Base-by-base conservation (phyloP, 2,797 vertebrate genomes). In the Esox lucius region DNA sequence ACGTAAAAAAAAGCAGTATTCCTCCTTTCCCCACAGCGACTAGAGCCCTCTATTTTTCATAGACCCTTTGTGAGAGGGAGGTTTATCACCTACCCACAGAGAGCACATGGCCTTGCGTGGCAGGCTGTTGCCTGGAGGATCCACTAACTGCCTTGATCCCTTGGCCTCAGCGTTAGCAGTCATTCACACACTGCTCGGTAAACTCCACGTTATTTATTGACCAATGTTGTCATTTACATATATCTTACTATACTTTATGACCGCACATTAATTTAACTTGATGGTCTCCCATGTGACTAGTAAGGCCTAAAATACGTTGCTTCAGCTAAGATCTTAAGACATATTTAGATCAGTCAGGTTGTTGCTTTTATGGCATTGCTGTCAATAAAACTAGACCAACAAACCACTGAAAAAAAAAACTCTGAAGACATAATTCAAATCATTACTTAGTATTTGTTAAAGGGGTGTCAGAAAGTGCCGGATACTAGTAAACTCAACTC, bases 81-180 rank as follows among this genome's bases (percentile, higher is more conserved):
- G 80, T 91, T 91, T 90, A 92, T 88, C 84, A 90, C 92, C 90
- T 90, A 90, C 80, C 79, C 70, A 87, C 83, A 86, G 75, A 85
- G 82, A 89, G 84, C 87, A 91, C 87, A 87, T 89, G 89, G 88
- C 81, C 80, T 73, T 51, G 51, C 80, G 78, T 87, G 86, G 85
- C 66, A 85, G 77, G 81, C 72, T 71, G 33, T 72, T 84, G 89
- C 88, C 91, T 84, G 79, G 68, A 88, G 90, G 89, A 88, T 31
- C 12, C 48, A 31, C 73, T 70, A 81, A 79, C 84, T 28, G 22
- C 16, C 6, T 19, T 49, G 24, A 70, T 51, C 48, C 16, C 22
- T 70, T 28, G 19, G 26, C 66, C 35, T 17, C 7, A n/a, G 35
- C 15, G 9, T 19, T n/a, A 68, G 1, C 15, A 35, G 17, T 6